Base-by-base conservation (phyloP, 2,797 vertebrate genomes). In the Choloepus didactylus region DNA sequence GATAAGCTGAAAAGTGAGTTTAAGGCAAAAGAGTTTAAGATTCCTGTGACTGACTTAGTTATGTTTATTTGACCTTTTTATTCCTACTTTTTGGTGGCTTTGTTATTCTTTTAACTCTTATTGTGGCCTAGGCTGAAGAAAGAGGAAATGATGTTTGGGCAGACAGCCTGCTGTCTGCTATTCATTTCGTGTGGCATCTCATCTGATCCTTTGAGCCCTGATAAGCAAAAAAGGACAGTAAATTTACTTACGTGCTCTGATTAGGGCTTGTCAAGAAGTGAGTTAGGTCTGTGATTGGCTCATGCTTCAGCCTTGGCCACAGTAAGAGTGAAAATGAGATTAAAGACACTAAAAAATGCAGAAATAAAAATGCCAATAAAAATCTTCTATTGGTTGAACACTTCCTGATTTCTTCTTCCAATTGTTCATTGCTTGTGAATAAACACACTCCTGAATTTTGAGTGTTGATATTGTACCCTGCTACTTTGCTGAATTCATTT, bases 301-400 rank as follows among this genome's bases (percentile, higher is more conserved):
- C 77, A 60, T 92, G 79, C 73, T 70, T 85, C 83, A 73, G 19
- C 27, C 38, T 67, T 81, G 25, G n/a, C 56, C 49, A 67, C 60
- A 70, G 23, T 56, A 54, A 80, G 51, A 84, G 84, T 76, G 49
- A 46, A 87, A 90, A 70, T 46, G 54, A 59, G 54, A 38, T 82
- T 66, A 92, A 87, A 95, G 44, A 94, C 41, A 92, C 41, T 21
- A 60, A 60, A 66, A 88, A 54, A 51, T 81, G 6, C 29, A 93
- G 62, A 44, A 67, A 84, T 73, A 14, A 29, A 44, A 81, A 92
- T 89, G n/a, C 46, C n/a, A 19, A 44, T n/a, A 80, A 51, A 87
- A 94, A 41, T 56, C 10, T 76, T 85, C 46, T 54, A 6, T 60
- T 49, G 25, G 4, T 44, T 54, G 64, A 86, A 44, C 49, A 51